These are phyloP conservation scores for Megalops cyprinoides DNA, from an alignment of 2,797 vertebrate genomes.

Conservation along the genomic window DNA sequence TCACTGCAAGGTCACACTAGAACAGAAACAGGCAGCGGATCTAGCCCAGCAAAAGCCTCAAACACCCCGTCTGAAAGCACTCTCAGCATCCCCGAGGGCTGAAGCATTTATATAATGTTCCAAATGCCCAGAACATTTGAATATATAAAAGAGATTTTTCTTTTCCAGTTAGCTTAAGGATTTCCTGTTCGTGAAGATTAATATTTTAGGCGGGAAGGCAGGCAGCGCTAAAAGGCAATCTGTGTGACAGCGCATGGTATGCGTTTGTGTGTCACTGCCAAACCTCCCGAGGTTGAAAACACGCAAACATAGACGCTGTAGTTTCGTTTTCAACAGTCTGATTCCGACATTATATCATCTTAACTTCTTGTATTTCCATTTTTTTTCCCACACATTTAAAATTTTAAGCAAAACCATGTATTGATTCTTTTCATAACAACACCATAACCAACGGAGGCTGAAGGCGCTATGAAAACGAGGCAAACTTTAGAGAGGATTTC, in stretches of 20 bases:
- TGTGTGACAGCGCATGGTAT: not conserved
- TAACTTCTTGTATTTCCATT: not conserved
- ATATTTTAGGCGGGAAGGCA: not conserved
- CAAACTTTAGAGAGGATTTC: not conserved
- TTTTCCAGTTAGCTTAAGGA: not conserved
- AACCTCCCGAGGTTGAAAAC: not conserved
- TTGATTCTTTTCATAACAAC: not conserved
- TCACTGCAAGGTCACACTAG: not conserved
- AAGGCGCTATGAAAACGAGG: no score
- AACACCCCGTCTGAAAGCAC: not conserved
- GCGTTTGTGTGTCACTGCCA: not conserved
- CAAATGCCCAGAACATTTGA: not conserved
- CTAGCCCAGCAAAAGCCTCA: not conserved
- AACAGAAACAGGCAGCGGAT: not conserved
- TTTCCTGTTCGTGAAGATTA: not conserved
- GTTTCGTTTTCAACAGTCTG: not conserved
- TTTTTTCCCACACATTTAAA: not conserved
- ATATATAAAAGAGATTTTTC: not conserved
- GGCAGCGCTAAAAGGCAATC: slow-evolving; percentile 3
- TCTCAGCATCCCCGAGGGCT: not conserved
- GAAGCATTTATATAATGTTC: not conserved
- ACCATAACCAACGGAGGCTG: no score
- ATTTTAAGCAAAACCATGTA: not conserved
- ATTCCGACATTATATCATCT: not conserved
- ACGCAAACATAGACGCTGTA: not conserved